Conservation (phyloP, 2,797 vertebrate genomes). For the Crocidura indochinensis region DNA sequence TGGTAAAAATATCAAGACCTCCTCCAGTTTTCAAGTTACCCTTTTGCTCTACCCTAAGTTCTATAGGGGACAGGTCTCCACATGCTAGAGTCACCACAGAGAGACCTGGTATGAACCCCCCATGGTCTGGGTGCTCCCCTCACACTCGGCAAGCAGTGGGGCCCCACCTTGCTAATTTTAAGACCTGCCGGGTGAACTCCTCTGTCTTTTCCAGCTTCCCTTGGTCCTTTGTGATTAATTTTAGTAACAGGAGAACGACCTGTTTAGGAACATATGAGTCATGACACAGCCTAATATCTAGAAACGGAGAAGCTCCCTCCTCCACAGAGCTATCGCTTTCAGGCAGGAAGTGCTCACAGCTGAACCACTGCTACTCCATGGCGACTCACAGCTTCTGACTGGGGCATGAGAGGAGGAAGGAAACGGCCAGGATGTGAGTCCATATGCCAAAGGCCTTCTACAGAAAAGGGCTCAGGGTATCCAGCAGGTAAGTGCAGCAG, state of each 20-base stretch:
- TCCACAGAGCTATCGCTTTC: slow-evolving; percentile 72
- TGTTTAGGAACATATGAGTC: slow-evolving; percentile 84
- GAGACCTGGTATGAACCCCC: slow-evolving; percentile 51
- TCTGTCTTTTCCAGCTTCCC: slow-evolving; percentile 64
- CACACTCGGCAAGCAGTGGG: slow-evolving; percentile 54
- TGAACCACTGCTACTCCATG: slow-evolving; percentile 62
- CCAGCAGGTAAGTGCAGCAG: too few relatives aligned
- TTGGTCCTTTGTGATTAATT: slow-evolving; percentile 82
- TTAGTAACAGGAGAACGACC: slow-evolving; percentile 76
- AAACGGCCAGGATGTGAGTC: too few relatives aligned
- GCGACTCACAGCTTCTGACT: slow-evolving; percentile 35
- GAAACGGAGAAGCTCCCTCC: slow-evolving; percentile 78
- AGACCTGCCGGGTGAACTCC: slow-evolving; percentile 66
- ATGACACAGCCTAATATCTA: slow-evolving; percentile 78
- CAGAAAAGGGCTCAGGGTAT: too few relatives aligned
- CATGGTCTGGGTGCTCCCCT: slow-evolving; percentile 40
- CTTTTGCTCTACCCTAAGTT: not conserved
- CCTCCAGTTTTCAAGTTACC: too few relatives aligned
- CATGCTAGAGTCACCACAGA: too few relatives aligned
- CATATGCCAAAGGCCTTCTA: too few relatives aligned
- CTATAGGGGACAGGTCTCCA: not conserved
- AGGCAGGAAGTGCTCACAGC: slow-evolving; percentile 63
- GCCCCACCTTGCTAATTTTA: slow-evolving; percentile 71
- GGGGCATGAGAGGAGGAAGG: too few relatives aligned
- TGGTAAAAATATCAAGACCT: too few relatives aligned